phyloP scores from a whole-genome alignment of 2,797 vertebrate species.

The Florisuga fusca region DNA sequence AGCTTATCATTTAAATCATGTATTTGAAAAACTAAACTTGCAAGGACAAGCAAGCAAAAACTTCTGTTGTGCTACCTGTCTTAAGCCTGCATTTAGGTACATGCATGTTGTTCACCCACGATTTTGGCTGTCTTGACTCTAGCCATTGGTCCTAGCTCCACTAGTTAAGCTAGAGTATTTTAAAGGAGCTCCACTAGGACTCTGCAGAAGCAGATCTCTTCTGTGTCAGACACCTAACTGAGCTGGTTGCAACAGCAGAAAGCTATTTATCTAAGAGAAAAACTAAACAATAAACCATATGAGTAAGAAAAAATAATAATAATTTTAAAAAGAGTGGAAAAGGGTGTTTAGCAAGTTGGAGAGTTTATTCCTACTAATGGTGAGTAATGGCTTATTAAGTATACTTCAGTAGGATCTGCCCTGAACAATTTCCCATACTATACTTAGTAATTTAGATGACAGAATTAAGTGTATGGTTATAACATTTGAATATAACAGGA shows the following conservation, averaged over 20 bases:
- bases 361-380: neutral
- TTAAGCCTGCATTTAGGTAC: neutral
- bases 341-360: neutral
- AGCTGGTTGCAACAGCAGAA: neutral
- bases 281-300: neutral
- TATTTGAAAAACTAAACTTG: neutral
- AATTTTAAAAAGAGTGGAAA: no score
- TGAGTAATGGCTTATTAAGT: neutral
- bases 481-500: neutral
- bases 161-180: neutral
- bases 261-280: neutral
- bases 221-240: neutral
- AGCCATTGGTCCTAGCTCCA: neutral
- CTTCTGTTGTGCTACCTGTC: neutral
- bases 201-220: neutral
- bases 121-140: neutral
- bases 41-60: neutral
- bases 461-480: neutral
- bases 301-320: accelerated
- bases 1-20: neutral
- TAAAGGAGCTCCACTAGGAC: neutral
- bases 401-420: neutral
- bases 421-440: neutral
- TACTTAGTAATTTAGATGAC: neutral
- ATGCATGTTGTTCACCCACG: neutral